phyloP scores from a whole-genome alignment of 2,113 vertebrate genomes.

The Bos javanicus region DNA sequence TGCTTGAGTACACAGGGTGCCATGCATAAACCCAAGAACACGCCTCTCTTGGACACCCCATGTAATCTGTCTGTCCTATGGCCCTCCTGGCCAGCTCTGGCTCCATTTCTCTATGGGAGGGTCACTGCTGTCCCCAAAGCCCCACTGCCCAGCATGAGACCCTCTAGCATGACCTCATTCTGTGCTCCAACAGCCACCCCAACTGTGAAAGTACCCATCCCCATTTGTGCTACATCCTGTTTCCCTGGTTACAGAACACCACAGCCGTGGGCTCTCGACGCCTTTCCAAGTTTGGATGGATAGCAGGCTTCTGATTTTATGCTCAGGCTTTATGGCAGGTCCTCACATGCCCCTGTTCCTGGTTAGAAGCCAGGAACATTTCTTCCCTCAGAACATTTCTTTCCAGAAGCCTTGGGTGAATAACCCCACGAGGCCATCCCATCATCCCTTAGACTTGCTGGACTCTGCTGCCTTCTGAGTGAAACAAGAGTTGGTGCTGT shows the following conservation, averaged over 20 bases:
- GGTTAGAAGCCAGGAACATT: neutral
- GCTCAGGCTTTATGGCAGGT: neutral
- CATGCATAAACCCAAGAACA: accelerated
- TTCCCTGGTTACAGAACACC: neutral
- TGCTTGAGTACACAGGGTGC: no score
- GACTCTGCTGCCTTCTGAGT: neutral
- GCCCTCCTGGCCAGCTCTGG: neutral
- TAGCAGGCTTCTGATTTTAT: neutral
- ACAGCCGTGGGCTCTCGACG: accelerated
- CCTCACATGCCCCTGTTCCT: neutral
- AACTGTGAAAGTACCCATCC: neutral
- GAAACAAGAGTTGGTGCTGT: no score
- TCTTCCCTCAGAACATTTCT: neutral
- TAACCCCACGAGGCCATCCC: neutral
- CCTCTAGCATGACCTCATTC: neutral
- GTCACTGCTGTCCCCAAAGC: neutral
- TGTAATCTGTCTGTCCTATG: accelerated
- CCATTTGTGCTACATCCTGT: neutral
- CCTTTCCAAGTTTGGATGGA: neutral
- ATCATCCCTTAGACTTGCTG: neutral
- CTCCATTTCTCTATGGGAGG: neutral
- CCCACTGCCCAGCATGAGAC: neutral
- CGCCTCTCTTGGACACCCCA: accelerated
- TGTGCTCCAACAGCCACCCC: neutral
- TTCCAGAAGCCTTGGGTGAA: neutral